Evolutionary conservation across 2,888 invertebrate genomes (phyloP).

Genomic region (Brassicogethes aeneus): DNA sequence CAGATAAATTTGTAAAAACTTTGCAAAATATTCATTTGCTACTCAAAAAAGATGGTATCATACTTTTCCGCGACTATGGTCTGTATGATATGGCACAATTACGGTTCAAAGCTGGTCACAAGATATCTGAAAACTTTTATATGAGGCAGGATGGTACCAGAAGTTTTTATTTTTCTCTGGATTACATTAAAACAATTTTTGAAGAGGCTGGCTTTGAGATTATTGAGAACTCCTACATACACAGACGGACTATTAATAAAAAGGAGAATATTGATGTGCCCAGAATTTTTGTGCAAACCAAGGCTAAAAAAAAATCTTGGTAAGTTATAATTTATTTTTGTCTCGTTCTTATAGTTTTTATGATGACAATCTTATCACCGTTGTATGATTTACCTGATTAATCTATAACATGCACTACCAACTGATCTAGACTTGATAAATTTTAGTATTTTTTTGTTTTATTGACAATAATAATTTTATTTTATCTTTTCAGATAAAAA

Average conservation of each 20-base stretch:
- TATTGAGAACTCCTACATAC: constrained; percentile 64
- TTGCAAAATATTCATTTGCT: constrained; percentile 55
- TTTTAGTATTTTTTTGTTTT: no score
- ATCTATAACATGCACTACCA: constrained; percentile 14
- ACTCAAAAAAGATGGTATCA: constrained; percentile 65
- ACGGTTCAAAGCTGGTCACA: constrained; percentile 86
- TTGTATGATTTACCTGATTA: constrained; percentile 9
- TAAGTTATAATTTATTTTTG: neutral
- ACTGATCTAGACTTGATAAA: constrained; percentile 8
- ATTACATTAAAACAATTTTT: constrained; percentile 61
- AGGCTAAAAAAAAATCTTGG: constrained; percentile 44
- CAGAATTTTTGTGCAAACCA: constrained; percentile 88
- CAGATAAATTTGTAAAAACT: constrained; percentile 63
- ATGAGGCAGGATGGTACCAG: constrained; percentile 94
- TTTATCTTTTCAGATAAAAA: neutral
- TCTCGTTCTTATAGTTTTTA: constrained; percentile 1
- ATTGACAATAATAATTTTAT: constrained; percentile 1
- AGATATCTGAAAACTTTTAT: constrained; percentile 88
- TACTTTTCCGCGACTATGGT: constrained; percentile 91
- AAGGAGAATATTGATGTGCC: constrained; percentile 89
- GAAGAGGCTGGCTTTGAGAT: constrained; percentile 60
- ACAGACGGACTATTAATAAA: constrained; percentile 82
- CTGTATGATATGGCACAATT: constrained; percentile 93
- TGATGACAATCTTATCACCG: constrained; percentile 14
- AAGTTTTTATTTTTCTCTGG: constrained; percentile 72